phyloP scores from a whole-genome alignment of 2,888 invertebrate genomes.

The Drosophila colorata region DNA sequence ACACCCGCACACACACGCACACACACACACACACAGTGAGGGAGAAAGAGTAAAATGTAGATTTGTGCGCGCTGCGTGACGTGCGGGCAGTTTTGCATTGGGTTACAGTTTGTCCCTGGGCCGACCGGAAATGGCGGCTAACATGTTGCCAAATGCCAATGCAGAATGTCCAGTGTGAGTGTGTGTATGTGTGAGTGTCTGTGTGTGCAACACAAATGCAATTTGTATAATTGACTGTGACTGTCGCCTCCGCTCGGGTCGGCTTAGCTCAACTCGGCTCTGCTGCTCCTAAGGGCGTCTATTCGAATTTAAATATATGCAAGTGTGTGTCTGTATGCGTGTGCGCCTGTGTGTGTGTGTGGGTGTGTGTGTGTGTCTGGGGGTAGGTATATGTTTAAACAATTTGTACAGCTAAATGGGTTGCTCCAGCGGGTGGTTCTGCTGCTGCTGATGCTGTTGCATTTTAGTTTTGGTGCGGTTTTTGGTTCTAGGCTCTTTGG shows the following conservation, averaged over 20 bases:
- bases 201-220: conserved; percentile 64
- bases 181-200: neutral
- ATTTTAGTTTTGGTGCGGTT: conserved; percentile 70
- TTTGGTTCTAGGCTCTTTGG: conserved; percentile 30
- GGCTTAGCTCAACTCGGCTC: conserved; percentile 20
- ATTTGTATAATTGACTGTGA: conserved; percentile 80
- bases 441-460: conserved; percentile 25
- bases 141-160: conserved; percentile 67
- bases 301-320: conserved; percentile 51
- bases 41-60: conserved; percentile 35
- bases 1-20: conserved; percentile 2
- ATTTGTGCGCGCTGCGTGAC: conserved; percentile 46
- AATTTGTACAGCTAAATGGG: conserved; percentile 56
- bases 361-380: conserved; percentile 1
- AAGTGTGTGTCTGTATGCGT: neutral
- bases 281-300: conserved; percentile 28
- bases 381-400: conserved; percentile 66
- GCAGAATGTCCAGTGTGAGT: conserved; percentile 28
- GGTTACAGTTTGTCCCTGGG: conserved; percentile 35
- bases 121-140: conserved; percentile 54
- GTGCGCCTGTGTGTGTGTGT: conserved; percentile 8
- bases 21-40: neutral
- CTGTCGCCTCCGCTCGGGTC: conserved; percentile 51
- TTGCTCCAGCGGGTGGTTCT: conserved; percentile 10
- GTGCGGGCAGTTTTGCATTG: conserved; percentile 26